phyloP scores from a whole-genome alignment of 2,113 vertebrate genomes.

The Xiphorhynchus elegans region DNA sequence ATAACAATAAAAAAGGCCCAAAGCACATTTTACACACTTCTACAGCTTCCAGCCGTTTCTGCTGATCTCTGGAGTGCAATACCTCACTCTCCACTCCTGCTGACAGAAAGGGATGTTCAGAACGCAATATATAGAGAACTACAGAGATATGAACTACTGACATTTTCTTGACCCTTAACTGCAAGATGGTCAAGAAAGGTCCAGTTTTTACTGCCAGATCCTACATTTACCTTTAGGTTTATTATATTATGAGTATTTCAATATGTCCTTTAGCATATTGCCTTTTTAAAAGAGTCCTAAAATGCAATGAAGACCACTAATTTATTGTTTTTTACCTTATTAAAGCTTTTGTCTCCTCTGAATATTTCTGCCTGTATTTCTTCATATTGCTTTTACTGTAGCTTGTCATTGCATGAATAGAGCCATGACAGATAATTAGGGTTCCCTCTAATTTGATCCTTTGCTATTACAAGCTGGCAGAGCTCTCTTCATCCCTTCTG shows the following conservation, averaged over 20 bases:
- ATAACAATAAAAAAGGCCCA: not conserved
- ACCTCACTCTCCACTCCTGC: not conserved
- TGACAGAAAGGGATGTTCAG: not conserved
- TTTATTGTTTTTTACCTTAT: not conserved
- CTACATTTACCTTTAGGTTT: not conserved
- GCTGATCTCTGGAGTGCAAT: not conserved
- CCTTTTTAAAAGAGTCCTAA: not conserved
- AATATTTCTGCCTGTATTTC: not conserved
- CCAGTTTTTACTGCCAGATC: not conserved
- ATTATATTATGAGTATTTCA: not conserved
- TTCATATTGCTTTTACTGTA: not conserved
- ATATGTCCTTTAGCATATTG: not conserved
- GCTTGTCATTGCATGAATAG: not conserved
- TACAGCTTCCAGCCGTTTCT: not conserved
- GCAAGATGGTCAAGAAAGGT: not conserved
- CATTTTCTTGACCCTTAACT: not conserved
- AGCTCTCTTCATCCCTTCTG: not conserved
- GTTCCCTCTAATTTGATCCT: not conserved
- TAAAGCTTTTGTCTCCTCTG: not conserved
- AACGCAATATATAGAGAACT: not conserved
- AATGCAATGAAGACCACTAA: not conserved
- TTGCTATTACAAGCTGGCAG: not conserved
- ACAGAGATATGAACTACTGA: not conserved
- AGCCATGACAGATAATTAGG: fast-evolving
- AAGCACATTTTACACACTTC: not conserved